Conservation (phyloP, 2,113 vertebrate species). For the Lampris megalopsis region DNA sequence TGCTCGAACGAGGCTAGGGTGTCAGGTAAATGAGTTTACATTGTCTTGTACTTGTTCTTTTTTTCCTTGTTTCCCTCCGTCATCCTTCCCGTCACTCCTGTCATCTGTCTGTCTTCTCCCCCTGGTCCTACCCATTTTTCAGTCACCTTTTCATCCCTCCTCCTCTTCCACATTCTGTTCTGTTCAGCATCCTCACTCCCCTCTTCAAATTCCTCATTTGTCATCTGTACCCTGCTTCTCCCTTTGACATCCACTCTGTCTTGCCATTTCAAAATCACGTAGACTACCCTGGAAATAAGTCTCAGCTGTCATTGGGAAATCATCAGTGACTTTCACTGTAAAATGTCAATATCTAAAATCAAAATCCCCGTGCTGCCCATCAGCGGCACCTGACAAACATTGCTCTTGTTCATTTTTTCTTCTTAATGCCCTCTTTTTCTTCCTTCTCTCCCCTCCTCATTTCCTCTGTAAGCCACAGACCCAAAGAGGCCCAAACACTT, state of each 20-base stretch:
- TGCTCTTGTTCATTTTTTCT: neutral
- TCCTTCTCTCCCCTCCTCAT: neutral
- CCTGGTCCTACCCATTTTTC: conserved; percentile 38
- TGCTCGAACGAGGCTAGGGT: neutral
- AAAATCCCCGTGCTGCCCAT: neutral
- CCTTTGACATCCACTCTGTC: conserved; percentile 34
- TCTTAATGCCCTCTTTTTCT: neutral
- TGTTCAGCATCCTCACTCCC: conserved; percentile 11
- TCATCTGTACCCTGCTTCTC: conserved; percentile 60
- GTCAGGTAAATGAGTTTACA: conserved; percentile 34
- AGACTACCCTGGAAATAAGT: too few relatives aligned
- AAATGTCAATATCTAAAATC: too few relatives aligned
- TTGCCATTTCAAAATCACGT: too few relatives aligned
- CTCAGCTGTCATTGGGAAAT: too few relatives aligned
- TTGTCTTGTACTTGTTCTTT: conserved; percentile 37
- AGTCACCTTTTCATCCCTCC: conserved; percentile 35
- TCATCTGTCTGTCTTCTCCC: conserved; percentile 29
- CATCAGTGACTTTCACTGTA: too few relatives aligned
- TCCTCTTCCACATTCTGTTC: conserved; percentile 33
- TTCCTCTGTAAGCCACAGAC: neutral
- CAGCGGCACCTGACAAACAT: too few relatives aligned
- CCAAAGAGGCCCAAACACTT: conserved; percentile 19
- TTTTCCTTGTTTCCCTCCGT: conserved; percentile 34
- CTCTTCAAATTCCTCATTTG: conserved; percentile 56
- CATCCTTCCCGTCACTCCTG: conserved; percentile 20